Evolutionary conservation across 2,797 vertebrate genomes (phyloP).

Genomic region (Sebastes umbrosus): DNA sequence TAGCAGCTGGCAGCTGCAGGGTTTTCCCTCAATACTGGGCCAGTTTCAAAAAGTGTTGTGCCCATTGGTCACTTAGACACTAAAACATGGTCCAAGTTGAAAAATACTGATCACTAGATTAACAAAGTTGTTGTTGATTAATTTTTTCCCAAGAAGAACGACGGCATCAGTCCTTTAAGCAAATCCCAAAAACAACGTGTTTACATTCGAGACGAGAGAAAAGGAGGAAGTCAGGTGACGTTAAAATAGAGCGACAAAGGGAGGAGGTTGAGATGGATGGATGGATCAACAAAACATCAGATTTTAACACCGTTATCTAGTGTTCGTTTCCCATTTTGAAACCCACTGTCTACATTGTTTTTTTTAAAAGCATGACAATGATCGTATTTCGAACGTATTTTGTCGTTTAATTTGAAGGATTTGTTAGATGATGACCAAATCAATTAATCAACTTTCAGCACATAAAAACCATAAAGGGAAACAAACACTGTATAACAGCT

Average conservation of each 20-base stretch:
- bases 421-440: not conserved
- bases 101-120: not conserved
- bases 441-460: not conserved
- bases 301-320: not conserved
- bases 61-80: not conserved
- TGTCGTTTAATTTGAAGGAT: not conserved
- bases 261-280: not conserved
- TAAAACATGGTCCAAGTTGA: not conserved
- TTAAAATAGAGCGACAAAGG: not conserved
- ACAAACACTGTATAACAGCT: no score
- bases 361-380: fast-evolving
- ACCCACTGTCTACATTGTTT: not conserved
- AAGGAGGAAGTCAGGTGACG: not conserved
- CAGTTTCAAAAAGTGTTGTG: not conserved
- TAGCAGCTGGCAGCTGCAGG: not conserved
- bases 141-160: not conserved
- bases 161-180: not conserved
- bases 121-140: no score
- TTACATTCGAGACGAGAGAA: not conserved
- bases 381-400: not conserved
- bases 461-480: no score
- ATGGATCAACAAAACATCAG: not conserved
- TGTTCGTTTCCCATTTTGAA: not conserved
- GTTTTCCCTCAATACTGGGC: not conserved
- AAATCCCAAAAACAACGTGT: not conserved